phyloP scores from a whole-genome alignment of 2,113 vertebrate species.

The Bubo blakistoni region DNA sequence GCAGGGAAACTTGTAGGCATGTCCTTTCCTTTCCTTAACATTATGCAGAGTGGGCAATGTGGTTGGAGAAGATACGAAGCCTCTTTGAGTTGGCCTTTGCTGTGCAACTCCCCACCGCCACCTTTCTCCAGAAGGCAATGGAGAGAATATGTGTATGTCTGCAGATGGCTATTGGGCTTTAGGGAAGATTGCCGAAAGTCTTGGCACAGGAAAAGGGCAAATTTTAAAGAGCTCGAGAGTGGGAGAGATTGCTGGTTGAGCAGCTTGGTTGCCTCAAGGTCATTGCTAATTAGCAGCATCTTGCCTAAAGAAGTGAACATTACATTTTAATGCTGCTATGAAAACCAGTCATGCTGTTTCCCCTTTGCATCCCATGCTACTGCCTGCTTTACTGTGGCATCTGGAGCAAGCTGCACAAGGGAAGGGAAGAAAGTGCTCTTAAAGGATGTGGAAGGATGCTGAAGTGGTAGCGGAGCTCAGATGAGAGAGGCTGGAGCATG shows the following conservation, averaged over 20 bases:
- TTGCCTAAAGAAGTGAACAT: slow-evolving; percentile 31
- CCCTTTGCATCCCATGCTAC: not conserved
- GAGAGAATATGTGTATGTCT: not conserved
- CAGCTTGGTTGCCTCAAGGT: slow-evolving; percentile 48
- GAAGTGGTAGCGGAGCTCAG: slow-evolving; percentile 1
- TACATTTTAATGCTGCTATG: slow-evolving; percentile 13
- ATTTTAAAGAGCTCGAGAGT: slow-evolving; percentile 44
- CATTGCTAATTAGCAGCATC: slow-evolving; percentile 47
- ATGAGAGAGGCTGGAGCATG: slow-evolving; percentile 54
- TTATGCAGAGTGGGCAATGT: not conserved
- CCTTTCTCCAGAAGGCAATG: not conserved
- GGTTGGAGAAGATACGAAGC: not conserved
- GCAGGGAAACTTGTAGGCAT: not conserved
- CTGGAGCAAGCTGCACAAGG: not conserved
- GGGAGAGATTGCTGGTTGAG: slow-evolving; percentile 22
- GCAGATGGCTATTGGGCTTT: not conserved
- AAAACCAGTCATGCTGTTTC: not conserved
- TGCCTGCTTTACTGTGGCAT: slow-evolving; percentile 3
- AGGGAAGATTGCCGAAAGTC: not conserved
- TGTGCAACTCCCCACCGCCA: not conserved
- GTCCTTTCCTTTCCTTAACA: not conserved
- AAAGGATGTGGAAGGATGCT: not conserved
- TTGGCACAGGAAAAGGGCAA: slow-evolving; percentile 47
- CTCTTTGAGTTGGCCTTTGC: not conserved
- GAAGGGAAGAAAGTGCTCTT: not conserved